Percentiles rank a stretch among this genome's conserved stretches.
These are phyloP conservation scores for Rallus limicola DNA, from an alignment of 2,113 vertebrate species.

Conservation along the genomic window DNA sequence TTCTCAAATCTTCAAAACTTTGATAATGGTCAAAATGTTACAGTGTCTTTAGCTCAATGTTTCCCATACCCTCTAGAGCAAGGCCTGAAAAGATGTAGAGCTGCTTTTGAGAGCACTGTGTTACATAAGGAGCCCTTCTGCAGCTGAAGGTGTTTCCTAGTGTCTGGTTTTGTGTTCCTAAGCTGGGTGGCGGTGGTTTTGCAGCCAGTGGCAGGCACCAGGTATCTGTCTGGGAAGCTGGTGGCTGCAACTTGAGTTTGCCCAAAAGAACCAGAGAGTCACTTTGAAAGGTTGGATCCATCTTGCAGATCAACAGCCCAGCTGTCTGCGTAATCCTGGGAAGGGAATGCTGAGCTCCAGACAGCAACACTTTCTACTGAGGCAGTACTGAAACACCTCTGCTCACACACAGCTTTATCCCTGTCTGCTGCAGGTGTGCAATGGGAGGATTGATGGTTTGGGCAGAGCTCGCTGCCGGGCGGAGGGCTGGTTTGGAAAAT, in stretches of 20 bases:
- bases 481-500: rapidly evolving
- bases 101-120: neutral
- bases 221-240: neutral
- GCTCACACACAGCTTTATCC: neutral
- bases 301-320: neutral
- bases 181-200: neutral
- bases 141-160: neutral
- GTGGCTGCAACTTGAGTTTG: neutral
- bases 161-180: neutral
- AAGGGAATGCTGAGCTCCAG: neutral
- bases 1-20: neutral
- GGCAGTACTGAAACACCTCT: neutral
- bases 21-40: neutral
- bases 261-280: neutral
- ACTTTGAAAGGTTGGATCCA: neutral
- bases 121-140: neutral
- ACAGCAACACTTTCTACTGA: neutral
- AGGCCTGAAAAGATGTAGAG: neutral
- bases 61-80: neutral
- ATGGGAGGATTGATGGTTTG: neutral
- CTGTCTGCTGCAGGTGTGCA: neutral
- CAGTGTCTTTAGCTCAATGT: neutral
- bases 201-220: neutral
- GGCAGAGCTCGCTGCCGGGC: neutral
- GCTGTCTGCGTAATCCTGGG: neutral